Evolutionary conservation across 2,113 vertebrate species (phyloP).

Genomic region (Uria aalge): DNA sequence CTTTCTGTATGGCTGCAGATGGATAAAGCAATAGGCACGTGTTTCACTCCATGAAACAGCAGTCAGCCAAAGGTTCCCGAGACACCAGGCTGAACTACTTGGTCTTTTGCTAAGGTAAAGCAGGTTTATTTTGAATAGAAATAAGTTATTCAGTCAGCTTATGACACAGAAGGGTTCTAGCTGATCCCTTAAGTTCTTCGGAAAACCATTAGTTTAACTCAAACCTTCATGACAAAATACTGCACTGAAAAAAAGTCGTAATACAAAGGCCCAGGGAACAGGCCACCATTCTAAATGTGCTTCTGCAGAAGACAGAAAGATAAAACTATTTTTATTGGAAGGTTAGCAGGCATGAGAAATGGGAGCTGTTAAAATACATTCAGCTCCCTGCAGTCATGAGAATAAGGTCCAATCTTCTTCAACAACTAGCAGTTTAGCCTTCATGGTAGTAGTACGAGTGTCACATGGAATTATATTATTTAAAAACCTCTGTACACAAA

Average conservation of each 20-base stretch:
- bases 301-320: background rate
- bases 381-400: background rate
- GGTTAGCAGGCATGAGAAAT: background rate
- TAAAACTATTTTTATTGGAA: background rate
- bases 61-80: background rate
- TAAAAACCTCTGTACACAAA: background rate
- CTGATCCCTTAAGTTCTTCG: background rate
- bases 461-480: rapidly evolving
- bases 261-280: background rate
- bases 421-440: background rate
- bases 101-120: background rate
- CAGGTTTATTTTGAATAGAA: background rate
- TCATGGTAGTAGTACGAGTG: rapidly evolving
- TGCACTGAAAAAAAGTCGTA: background rate
- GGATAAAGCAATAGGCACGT: background rate
- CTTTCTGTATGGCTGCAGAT: background rate
- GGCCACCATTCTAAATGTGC: background rate
- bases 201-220: background rate
- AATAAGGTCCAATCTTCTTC: background rate
- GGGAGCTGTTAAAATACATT: background rate
- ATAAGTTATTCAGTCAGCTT: background rate
- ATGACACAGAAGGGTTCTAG: background rate
- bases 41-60: background rate
- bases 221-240: background rate
- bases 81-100: background rate